Conservation (phyloP, 2,888 invertebrate species). For the Sturmia bella region DNA sequence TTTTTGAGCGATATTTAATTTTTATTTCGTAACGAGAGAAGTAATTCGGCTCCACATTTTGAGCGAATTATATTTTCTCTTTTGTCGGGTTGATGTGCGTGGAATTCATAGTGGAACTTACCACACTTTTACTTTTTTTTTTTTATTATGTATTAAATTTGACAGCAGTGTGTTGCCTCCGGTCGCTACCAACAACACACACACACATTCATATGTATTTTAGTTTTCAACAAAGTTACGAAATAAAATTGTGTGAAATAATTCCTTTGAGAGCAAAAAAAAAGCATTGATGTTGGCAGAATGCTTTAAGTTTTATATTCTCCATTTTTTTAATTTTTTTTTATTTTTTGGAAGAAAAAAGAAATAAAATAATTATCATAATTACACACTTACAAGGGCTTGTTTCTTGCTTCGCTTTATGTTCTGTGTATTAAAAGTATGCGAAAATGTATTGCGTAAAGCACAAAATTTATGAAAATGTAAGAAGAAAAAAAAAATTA, state of each 20-base stretch:
- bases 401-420: constrained; percentile 6
- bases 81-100: too few relatives aligned
- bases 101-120: too few relatives aligned
- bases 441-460: constrained; percentile 47
- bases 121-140: too few relatives aligned
- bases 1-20: too few relatives aligned
- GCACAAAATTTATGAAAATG: constrained; percentile 28
- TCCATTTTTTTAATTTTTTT: background rate
- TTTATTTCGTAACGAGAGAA: too few relatives aligned
- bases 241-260: constrained; percentile 32
- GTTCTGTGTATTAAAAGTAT: constrained; percentile 26
- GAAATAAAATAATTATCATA: constrained; percentile 57
- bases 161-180: too few relatives aligned
- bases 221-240: constrained; percentile 25
- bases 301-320: constrained; percentile 1
- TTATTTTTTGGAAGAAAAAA: background rate
- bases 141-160: too few relatives aligned
- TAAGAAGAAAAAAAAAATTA: constrained; percentile 45
- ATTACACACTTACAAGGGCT: constrained; percentile 52
- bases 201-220: background rate
- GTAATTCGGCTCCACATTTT: too few relatives aligned
- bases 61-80: too few relatives aligned
- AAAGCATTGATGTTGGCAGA: constrained; percentile 35
- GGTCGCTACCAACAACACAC: too few relatives aligned
- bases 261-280: constrained; percentile 43